A percentile compares a stretch with the other conserved stretches of the same genome.
Conservation (phyloP, 2,888 invertebrate species). For the Aspidiotus rigidus region DNA sequence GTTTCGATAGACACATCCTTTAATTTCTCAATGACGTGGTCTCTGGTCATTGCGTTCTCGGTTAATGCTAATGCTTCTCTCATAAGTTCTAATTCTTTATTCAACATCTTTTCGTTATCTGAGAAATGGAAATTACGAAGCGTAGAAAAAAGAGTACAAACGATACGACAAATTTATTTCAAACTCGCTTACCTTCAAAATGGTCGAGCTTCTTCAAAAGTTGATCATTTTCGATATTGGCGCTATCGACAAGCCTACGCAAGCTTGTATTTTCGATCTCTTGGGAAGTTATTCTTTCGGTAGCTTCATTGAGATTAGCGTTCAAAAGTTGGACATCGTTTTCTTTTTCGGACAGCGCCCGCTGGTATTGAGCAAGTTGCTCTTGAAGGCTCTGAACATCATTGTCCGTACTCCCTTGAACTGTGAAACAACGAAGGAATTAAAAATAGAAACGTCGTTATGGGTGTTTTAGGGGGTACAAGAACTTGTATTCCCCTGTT, state of each 20-base stretch:
- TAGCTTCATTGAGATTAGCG: too few relatives aligned
- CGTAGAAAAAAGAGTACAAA: background rate
- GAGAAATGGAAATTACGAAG: background rate
- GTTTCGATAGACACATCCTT: constrained; percentile 22
- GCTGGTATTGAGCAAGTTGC: background rate
- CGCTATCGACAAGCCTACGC: background rate
- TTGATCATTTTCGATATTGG: constrained; percentile 7
- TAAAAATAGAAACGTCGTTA: too few relatives aligned
- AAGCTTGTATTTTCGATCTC: background rate
- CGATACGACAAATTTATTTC: background rate
- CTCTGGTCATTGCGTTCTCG: constrained; percentile 5
- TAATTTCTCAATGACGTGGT: constrained; percentile 17
- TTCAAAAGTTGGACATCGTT: too few relatives aligned
- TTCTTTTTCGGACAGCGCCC: too few relatives aligned
- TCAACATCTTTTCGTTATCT: background rate
- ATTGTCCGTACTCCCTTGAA: too few relatives aligned
- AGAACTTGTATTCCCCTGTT: too few relatives aligned
- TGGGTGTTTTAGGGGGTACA: too few relatives aligned
- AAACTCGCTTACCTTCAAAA: background rate
- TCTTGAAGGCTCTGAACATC: too few relatives aligned
- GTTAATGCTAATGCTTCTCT: background rate
- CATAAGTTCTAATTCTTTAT: background rate
- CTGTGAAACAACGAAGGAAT: too few relatives aligned
- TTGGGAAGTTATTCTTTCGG: background rate
- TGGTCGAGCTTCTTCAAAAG: background rate